These are phyloP conservation scores for Protophormia terraenovae DNA, from an alignment of 2,888 invertebrate species.

Conservation along the genomic window DNA sequence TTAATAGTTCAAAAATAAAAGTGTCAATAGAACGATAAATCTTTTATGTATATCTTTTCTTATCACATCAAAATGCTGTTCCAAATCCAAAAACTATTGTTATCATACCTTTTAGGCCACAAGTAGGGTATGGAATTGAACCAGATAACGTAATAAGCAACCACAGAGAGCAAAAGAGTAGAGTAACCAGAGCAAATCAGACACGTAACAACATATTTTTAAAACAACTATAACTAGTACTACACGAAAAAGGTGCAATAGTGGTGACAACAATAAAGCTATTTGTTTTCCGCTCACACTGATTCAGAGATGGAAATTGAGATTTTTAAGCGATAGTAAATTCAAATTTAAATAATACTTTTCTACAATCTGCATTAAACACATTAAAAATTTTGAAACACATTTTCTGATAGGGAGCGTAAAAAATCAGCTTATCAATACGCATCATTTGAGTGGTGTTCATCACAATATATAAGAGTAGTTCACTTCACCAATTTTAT, in stretches of 20 bases:
- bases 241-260: slow-evolving; percentile 39
- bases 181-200: slow-evolving; percentile 56
- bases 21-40: too few species aligned
- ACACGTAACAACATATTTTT: slow-evolving; percentile 28
- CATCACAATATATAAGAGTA: too few species aligned
- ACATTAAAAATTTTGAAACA: too few species aligned
- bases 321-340: neutral
- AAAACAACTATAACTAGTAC: neutral
- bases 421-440: too few species aligned
- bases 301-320: slow-evolving; percentile 2
- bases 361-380: too few species aligned
- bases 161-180: slow-evolving; percentile 14
- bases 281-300: slow-evolving; percentile 1
- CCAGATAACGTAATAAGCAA: neutral
- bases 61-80: too few species aligned
- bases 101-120: neutral
- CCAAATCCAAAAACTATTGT: too few species aligned
- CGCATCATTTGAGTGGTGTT: too few species aligned
- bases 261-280: slow-evolving; percentile 39
- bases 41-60: too few species aligned
- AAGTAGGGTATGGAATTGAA: slow-evolving; percentile 9
- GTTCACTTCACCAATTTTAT: too few species aligned
- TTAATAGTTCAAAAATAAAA: too few species aligned
- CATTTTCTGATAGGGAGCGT: too few species aligned
- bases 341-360: neutral